phyloP scores from a whole-genome alignment of 2,888 invertebrate species.

The Eubasilissa splendida region DNA sequence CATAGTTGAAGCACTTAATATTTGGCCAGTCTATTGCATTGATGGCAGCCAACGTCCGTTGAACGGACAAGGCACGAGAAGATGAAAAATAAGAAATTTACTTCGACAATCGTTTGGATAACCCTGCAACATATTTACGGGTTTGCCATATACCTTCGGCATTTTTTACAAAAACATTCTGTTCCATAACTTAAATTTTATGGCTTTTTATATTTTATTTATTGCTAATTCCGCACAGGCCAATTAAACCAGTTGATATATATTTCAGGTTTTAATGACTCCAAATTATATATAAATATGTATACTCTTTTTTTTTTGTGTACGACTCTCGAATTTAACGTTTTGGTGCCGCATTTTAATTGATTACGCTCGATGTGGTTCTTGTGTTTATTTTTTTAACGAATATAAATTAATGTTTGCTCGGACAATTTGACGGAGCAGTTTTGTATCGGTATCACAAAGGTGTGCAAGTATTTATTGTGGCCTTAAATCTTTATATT shows the following conservation, averaged over 20 bases:
- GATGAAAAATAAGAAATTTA: no score
- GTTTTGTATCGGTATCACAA: constrained; percentile 1
- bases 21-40: no score
- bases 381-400: not conserved
- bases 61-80: no score
- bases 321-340: not conserved
- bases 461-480: constrained; percentile 10
- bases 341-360: constrained; percentile 2
- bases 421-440: constrained; percentile 15
- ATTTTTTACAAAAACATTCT: constrained; percentile 10
- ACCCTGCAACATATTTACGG: not conserved
- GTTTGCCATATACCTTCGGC: constrained; percentile 37
- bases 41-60: no score
- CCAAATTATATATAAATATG: constrained; percentile 16
- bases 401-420: constrained; percentile 27
- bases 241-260: constrained; percentile 31
- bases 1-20: no score
- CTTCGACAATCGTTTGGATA: not conserved
- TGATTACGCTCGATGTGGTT: constrained; percentile 12
- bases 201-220: constrained; percentile 36
- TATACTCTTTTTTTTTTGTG: not conserved
- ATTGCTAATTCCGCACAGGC: constrained; percentile 28
- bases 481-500: constrained; percentile 10
- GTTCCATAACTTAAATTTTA: constrained; percentile 15
- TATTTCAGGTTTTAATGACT: constrained; percentile 24